These are phyloP conservation scores for Lytechinus pictus DNA, from an alignment of 35 echinoderm and acorn worm species.

Conservation along the genomic window DNA sequence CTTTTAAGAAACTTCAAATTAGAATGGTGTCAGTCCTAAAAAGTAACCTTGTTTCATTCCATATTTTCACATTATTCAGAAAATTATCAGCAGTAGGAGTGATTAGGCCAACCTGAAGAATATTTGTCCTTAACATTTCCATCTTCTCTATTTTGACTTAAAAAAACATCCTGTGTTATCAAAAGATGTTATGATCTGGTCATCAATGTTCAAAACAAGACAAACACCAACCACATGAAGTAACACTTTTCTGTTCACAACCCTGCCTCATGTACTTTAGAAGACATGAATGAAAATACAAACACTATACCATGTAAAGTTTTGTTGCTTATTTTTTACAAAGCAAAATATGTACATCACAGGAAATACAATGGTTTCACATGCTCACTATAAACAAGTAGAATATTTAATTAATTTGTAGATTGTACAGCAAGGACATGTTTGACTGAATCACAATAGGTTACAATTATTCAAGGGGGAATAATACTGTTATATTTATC, in stretches of 20 bases:
- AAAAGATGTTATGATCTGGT: not conserved
- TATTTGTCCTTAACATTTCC: not conserved
- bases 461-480: too few species aligned
- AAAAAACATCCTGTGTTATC: not conserved
- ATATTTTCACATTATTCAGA: not conserved
- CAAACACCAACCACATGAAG: not conserved
- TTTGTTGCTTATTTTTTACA: not conserved
- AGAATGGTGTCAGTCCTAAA: not conserved
- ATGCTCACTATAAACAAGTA: too few species aligned
- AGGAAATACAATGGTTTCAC: too few species aligned
- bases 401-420: too few species aligned
- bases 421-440: too few species aligned
- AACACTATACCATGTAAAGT: not conserved
- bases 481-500: too few species aligned
- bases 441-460: too few species aligned
- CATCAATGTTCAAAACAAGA: not conserved
- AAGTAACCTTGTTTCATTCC: not conserved
- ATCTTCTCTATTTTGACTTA: not conserved
- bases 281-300: too few species aligned
- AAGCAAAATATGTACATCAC: too few species aligned
- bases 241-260: too few species aligned
- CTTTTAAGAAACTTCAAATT: too few species aligned
- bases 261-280: too few species aligned
- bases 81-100: not conserved
- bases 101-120: not conserved